phyloP scores from a whole-genome alignment of 2,797 vertebrate species.

The Thalassophryne amazonica region DNA sequence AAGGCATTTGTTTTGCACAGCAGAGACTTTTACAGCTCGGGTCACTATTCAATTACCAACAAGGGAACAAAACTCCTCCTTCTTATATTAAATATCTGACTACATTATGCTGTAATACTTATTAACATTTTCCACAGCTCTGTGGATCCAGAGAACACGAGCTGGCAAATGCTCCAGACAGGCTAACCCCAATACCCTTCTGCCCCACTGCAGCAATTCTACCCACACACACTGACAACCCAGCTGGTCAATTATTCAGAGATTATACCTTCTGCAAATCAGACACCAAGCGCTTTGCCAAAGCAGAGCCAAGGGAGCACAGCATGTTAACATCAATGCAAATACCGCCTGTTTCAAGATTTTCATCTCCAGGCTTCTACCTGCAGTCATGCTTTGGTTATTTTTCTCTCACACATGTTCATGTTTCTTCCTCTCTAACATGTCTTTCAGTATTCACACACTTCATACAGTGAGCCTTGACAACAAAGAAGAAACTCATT shows the following conservation, averaged over 20 bases:
- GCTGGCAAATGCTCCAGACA: conserved; percentile 20
- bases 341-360: not conserved
- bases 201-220: conserved; percentile 33
- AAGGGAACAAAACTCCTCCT: not conserved
- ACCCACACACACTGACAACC: conserved; percentile 34
- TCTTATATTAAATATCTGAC: not conserved
- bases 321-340: conserved; percentile 15
- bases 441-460: not conserved
- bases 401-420: not conserved
- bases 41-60: not conserved
- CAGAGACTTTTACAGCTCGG: not conserved
- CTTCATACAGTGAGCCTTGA: not conserved
- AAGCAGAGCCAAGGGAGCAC: conserved; percentile 17
- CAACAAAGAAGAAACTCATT: not conserved
- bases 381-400: conserved; percentile 1
- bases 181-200: conserved; percentile 31
- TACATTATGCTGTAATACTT: conserved; percentile 4
- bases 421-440: not conserved
- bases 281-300: conserved; percentile 43
- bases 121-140: not conserved
- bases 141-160: conserved; percentile 2
- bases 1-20: not conserved
- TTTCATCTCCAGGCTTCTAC: conserved; percentile 5
- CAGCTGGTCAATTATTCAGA: conserved; percentile 75
- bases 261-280: conserved; percentile 53